Evolutionary conservation across 2,797 vertebrate genomes (phyloP).

Genomic region (Dendrocincla fuliginosa): DNA sequence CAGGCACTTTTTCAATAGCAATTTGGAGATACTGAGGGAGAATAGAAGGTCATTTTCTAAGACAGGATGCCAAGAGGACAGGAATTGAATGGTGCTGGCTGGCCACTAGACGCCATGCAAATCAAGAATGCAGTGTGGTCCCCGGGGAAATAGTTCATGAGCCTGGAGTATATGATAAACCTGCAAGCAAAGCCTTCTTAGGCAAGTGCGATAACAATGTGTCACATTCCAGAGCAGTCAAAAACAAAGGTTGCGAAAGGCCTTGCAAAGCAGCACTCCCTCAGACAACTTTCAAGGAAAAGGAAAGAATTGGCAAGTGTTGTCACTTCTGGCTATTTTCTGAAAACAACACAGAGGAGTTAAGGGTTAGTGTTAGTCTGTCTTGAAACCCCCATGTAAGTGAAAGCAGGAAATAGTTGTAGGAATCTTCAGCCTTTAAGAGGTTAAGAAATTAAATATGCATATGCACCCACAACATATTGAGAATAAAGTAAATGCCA

Average conservation of each 20-base stretch:
- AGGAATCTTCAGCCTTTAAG: background rate
- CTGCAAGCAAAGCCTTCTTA: constrained; percentile 65
- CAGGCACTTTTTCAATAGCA: constrained; percentile 69
- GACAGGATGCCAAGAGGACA: constrained; percentile 79
- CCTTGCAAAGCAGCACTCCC: constrained; percentile 31
- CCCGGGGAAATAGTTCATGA: constrained; percentile 76
- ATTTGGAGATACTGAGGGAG: constrained; percentile 41
- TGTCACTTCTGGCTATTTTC: background rate
- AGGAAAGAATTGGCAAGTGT: background rate
- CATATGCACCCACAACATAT: background rate
- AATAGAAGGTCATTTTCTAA: constrained; percentile 75
- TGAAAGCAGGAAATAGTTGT: background rate
- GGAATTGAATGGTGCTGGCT: constrained; percentile 72
- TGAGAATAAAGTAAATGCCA: background rate
- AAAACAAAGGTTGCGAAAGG: constrained; percentile 73
- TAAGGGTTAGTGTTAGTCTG: background rate
- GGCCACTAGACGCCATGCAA: constrained; percentile 69
- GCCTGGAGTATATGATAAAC: constrained; percentile 78
- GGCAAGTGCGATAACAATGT: constrained; percentile 74
- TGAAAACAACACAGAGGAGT: background rate
- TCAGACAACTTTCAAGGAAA: constrained; percentile 67
- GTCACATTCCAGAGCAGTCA: constrained; percentile 75
- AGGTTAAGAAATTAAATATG: background rate
- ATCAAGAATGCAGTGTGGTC: constrained; percentile 72
- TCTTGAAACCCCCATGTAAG: background rate